These are phyloP conservation scores for Agrilus cyanescens DNA, from an alignment of 2,888 invertebrate species.

Conservation along the genomic window DNA sequence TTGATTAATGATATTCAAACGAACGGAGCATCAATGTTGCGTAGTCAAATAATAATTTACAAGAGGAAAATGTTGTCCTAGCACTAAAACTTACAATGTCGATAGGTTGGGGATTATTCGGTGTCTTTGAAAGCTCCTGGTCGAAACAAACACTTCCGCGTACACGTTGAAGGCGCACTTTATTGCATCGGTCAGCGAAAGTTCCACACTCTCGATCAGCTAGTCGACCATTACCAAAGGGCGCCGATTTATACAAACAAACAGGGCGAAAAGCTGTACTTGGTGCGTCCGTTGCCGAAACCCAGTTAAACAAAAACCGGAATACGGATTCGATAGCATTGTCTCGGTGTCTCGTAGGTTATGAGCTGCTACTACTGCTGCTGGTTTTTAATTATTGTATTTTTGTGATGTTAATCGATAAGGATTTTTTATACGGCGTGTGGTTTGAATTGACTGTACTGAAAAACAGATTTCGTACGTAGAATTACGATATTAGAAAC, in stretches of 20 bases:
- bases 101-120: constrained; percentile 93
- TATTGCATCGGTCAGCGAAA: constrained; percentile 98
- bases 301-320: constrained; percentile 25
- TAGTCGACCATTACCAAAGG: constrained; percentile 96
- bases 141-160: constrained; percentile 98
- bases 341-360: not conserved
- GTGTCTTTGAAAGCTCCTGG: constrained; percentile 96
- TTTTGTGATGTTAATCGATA: too few relatives aligned
- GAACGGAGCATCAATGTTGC: too few relatives aligned
- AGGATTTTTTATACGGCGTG: too few relatives aligned
- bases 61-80: too few relatives aligned
- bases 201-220: constrained; percentile 89
- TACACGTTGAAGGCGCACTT: constrained; percentile 84
- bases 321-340: too few relatives aligned
- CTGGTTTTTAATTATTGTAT: too few relatives aligned
- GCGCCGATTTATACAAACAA: constrained; percentile 98
- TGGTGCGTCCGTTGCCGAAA: constrained; percentile 85
- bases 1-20: too few relatives aligned
- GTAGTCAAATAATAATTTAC: too few relatives aligned
- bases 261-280: constrained; percentile 93
- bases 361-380: not conserved
- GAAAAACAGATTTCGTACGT: too few relatives aligned
- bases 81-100: too few relatives aligned
- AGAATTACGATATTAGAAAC: too few relatives aligned
- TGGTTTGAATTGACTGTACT: too few relatives aligned